Evolutionary conservation across 64 coral and sea anemone genomes (phyloP).

Genomic region (Montipora capricornis): DNA sequence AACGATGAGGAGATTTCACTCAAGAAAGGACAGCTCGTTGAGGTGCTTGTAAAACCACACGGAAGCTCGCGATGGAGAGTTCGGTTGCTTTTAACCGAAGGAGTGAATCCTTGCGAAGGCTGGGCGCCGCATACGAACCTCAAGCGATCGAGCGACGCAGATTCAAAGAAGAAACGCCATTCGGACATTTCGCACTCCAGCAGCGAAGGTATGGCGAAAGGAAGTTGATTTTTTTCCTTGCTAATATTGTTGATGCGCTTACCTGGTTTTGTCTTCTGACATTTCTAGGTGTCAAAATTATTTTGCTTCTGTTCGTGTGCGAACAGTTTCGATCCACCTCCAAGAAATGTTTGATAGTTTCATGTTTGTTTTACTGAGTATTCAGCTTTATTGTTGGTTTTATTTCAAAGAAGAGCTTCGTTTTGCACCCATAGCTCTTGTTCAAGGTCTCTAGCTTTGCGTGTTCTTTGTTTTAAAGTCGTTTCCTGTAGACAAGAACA

Average conservation of each 20-base stretch:
- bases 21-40: slow-evolving; percentile 93
- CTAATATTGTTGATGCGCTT: not conserved
- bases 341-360: not conserved
- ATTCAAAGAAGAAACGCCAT: slow-evolving; percentile 79
- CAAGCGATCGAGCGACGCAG: slow-evolving; percentile 74
- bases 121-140: slow-evolving; percentile 91
- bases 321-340: not conserved
- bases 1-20: slow-evolving; percentile 96
- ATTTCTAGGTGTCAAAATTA: not conserved
- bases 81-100: slow-evolving; percentile 82
- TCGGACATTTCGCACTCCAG: slow-evolving; percentile 96
- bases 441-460: not conserved
- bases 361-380: not conserved
- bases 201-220: slow-evolving; percentile 87
- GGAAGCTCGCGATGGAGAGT: slow-evolving; percentile 94
- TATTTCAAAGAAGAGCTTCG: not conserved
- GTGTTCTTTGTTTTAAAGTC: not conserved
- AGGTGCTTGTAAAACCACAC: slow-evolving; percentile 92
- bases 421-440: not conserved
- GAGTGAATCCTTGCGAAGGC: slow-evolving; percentile 76
- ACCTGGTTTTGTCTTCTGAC: not conserved
- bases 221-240: not conserved
- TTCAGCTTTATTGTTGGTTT: not conserved
- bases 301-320: not conserved
- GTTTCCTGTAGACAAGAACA: not conserved